Evolutionary conservation across 2,888 invertebrate genomes (phyloP).

Genomic region (Andrena bicolor): DNA sequence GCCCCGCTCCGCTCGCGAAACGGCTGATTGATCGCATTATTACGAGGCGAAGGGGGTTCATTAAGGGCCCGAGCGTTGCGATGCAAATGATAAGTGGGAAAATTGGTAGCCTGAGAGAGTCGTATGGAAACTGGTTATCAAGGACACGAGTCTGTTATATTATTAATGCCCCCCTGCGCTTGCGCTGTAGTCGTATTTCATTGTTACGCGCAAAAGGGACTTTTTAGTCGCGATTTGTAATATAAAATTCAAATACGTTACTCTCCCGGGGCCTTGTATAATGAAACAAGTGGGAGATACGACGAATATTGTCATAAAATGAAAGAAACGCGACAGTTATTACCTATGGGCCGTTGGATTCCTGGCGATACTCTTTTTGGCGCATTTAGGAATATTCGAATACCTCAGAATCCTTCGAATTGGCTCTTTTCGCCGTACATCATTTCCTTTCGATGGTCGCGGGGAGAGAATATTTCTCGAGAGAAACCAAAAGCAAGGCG

Average conservation of each 20-base stretch:
- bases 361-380: slow-evolving; percentile 48
- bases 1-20: slow-evolving; percentile 5
- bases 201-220: slow-evolving; percentile 25
- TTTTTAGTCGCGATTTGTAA: background rate
- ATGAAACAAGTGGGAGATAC: slow-evolving; percentile 11
- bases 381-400: slow-evolving; percentile 27
- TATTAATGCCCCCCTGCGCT: background rate
- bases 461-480: slow-evolving; percentile 49
- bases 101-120: slow-evolving; percentile 26
- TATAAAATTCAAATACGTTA: slow-evolving; percentile 24
- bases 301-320: slow-evolving; percentile 49
- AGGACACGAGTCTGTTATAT: slow-evolving; percentile 29
- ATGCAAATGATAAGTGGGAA: slow-evolving; percentile 33
- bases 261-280: slow-evolving; percentile 2
- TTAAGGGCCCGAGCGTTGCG: slow-evolving; percentile 7
- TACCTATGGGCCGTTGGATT: slow-evolving; percentile 57
- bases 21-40: slow-evolving; percentile 44
- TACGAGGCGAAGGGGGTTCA: slow-evolving; percentile 28
- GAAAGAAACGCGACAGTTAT: slow-evolving; percentile 62
- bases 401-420: slow-evolving; percentile 34
- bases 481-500: slow-evolving; percentile 2
- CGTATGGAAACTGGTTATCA: slow-evolving; percentile 46
- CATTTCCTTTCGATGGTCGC: slow-evolving; percentile 30
- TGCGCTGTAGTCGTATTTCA: slow-evolving; percentile 30
- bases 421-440: slow-evolving; percentile 13